Evolutionary conservation across 64 coral and sea anemone species (phyloP).

Genomic region (Trachythela sp.): DNA sequence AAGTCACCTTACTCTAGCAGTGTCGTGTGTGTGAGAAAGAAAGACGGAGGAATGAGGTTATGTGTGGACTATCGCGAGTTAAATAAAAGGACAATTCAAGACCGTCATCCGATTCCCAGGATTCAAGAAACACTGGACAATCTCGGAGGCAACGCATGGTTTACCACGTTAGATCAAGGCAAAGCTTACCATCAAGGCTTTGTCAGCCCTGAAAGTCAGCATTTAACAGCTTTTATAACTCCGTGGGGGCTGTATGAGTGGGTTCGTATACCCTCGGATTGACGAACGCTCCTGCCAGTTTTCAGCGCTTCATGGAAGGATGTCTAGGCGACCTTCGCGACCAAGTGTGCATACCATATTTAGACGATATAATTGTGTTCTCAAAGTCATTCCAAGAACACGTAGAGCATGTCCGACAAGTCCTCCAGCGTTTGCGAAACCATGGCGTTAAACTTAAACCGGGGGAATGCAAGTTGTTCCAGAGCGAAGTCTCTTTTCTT

Average conservation of each 20-base stretch:
- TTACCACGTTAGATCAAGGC: background rate
- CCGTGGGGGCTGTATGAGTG: background rate
- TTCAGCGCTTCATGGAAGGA: constrained; percentile 6
- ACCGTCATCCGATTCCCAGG: background rate
- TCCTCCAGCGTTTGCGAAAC: background rate
- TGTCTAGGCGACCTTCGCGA: background rate
- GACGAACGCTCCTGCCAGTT: constrained; percentile 2
- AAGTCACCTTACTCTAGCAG: constrained; percentile 18
- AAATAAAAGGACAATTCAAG: background rate
- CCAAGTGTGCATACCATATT: background rate
- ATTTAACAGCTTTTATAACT: background rate
- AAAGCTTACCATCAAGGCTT: constrained; percentile 2
- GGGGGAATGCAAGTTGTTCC: background rate
- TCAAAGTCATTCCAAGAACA: constrained; percentile 1
- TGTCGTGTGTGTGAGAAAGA: constrained; percentile 24
- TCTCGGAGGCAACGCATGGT: background rate
- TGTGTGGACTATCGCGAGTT: constrained; percentile 11
- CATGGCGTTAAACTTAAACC: constrained; percentile 1
- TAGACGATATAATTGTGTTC: constrained; percentile 14
- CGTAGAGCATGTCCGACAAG: constrained; percentile 14
- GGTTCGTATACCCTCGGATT: background rate
- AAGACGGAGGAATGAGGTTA: constrained; percentile 3
- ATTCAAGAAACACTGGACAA: background rate
- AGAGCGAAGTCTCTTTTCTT: background rate
- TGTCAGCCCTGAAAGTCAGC: background rate